Base-by-base conservation (phyloP, 2,113 vertebrate species). In the Psilopsiagon aurifrons region DNA sequence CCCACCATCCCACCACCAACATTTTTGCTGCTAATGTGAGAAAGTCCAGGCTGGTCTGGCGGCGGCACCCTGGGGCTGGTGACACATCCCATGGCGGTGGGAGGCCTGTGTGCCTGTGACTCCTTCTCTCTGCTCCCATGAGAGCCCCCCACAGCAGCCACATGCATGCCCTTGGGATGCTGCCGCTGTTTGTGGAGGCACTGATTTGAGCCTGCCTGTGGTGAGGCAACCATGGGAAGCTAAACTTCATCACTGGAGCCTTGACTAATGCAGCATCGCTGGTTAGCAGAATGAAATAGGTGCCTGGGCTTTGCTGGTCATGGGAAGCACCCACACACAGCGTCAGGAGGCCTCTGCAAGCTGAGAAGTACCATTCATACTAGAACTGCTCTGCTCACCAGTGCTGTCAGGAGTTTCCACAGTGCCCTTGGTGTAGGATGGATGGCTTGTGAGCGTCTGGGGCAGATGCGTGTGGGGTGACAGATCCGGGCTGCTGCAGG, bases 31-130 rank as follows among this genome's bases (percentile, higher is more conserved):
- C n/a, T 68, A 44, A 75, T 6, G 20, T 59, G 69, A 63, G 57
- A 46, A 91, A 35, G 33, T 64, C 60, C 9, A 13, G 51, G 13
- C 35, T 55, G n/a, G 77, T 31, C 13, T 0, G 3, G 27, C 23
- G 0, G 1, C 31, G 67, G 44, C 63, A 51, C 10, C 43, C 39
- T 0, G 2, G 68, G 47, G 33, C 35, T 66, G n/a, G 60, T 75
- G 77, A 63, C 55, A 77, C 20, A 51, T 75, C 37, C 62, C 11
- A 3, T 25, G 60, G 22, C 24, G 0, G 1, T 90, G 89, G 73
- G 80, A 77, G 80, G 29, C 37, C 68, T 74, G 24, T 17, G 71
- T 3, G 29, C 28, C 62, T 60, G 17, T 3, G 24, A 33, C 29
- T 69, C 20, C 9, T 1, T 52, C 51, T 66, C 24, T 63, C 2